A percentile compares a stretch with the other conserved stretches of the same genome.
Evolutionary conservation across 2,888 invertebrate species (phyloP).

Genomic region (Trichogramma dendrolimi): DNA sequence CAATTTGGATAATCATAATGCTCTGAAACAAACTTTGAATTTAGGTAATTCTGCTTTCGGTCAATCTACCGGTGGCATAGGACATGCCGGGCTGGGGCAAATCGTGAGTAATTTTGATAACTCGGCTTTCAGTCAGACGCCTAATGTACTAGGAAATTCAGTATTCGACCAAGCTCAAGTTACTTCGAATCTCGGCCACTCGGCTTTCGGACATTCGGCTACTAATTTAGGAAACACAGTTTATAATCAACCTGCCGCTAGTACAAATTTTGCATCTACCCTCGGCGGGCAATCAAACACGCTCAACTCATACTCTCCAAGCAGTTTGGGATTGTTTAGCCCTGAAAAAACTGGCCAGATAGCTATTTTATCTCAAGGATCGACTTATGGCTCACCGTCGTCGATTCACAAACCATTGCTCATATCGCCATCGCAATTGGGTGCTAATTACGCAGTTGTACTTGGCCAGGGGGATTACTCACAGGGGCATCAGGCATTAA

Average conservation of each 20-base stretch:
- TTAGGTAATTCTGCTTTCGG: slow-evolving; percentile 19
- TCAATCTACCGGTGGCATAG: neutral
- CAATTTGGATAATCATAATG: neutral
- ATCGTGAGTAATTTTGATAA: too few relatives aligned
- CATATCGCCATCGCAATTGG: slow-evolving; percentile 16
- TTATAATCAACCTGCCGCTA: neutral
- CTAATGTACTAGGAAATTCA: too few relatives aligned
- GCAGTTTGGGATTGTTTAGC: slow-evolving; percentile 32
- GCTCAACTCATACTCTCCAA: slow-evolving; percentile 32
- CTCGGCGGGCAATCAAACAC: slow-evolving; percentile 27
- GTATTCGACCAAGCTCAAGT: too few relatives aligned
- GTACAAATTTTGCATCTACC: slow-evolving; percentile 16
- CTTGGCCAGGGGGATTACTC: slow-evolving; percentile 16
- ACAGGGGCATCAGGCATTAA: slow-evolving; percentile 12
- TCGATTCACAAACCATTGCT: slow-evolving; percentile 21
- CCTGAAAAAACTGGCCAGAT: slow-evolving; percentile 45
- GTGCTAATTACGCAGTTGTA: slow-evolving; percentile 5
- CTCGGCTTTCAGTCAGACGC: too few relatives aligned
- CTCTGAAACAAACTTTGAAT: slow-evolving; percentile 21
- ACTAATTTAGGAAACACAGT: neutral
- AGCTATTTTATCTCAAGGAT: slow-evolving; percentile 34
- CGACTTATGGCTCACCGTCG: neutral
- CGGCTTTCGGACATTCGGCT: too few relatives aligned
- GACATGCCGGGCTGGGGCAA: neutral
- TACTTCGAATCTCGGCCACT: too few relatives aligned